phyloP scores from a whole-genome alignment of 2,113 vertebrate genomes.

The Scatophagus argus region DNA sequence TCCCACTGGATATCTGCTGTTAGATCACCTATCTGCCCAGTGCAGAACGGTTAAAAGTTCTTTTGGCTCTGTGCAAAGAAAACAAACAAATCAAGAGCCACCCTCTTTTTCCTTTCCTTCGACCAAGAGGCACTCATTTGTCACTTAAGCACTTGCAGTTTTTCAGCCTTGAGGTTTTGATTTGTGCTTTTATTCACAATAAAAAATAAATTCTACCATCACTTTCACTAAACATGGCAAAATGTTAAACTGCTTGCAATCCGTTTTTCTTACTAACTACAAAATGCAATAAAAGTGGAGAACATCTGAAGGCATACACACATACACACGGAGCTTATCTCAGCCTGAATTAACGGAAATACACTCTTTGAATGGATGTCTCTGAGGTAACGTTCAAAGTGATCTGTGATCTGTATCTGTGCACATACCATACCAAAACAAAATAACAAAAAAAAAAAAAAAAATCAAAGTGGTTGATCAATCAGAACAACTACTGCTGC shows the following conservation, averaged over 20 bases:
- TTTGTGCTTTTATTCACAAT: background rate
- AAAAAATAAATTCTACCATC: background rate
- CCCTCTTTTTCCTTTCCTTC: conserved; percentile 23
- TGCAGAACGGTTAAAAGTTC: conserved; percentile 28
- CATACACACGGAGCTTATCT: conserved; percentile 36
- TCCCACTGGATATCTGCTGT: conserved; percentile 69
- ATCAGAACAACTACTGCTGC: background rate
- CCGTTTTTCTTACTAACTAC: background rate
- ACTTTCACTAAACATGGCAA: no score
- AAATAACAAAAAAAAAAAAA: background rate
- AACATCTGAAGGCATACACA: background rate
- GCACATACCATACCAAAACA: conserved; percentile 23
- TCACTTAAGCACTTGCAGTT: background rate
- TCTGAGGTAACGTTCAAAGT: conserved; percentile 47
- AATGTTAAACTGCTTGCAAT: background rate
- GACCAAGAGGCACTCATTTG: conserved; percentile 12
- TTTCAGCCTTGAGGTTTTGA: background rate
- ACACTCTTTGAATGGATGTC: conserved; percentile 23
- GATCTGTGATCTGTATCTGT: conserved; percentile 50
- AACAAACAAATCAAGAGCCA: conserved; percentile 56
- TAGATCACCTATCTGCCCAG: conserved; percentile 55
- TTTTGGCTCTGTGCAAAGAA: conserved; percentile 28
- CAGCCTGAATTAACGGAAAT: conserved; percentile 28
- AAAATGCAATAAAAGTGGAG: background rate
- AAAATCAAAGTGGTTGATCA: background rate